Percentiles rank a stretch among this genome's conserved stretches.
These are phyloP conservation scores for Pangasius krempfi DNA, from an alignment of 2,797 vertebrate species.

Conservation along the genomic window DNA sequence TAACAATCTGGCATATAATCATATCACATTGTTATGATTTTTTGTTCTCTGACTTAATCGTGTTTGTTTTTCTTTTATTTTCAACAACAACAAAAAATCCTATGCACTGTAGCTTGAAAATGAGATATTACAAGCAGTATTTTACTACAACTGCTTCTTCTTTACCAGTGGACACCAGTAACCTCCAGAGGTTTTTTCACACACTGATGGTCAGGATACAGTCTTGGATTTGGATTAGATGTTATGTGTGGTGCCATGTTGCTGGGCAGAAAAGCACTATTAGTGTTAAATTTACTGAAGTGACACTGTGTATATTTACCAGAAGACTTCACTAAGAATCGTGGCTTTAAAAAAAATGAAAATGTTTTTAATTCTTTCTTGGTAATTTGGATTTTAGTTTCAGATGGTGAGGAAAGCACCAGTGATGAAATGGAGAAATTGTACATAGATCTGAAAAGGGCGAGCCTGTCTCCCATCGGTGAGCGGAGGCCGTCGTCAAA, in stretches of 20 bases:
- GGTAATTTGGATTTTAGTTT: neutral
- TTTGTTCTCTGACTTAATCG: neutral
- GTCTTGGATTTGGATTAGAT: neutral
- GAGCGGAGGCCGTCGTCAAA: slow-evolving; percentile 90
- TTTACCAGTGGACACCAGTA: neutral
- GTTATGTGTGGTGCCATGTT: neutral
- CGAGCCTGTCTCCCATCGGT: slow-evolving; percentile 93
- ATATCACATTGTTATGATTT: neutral
- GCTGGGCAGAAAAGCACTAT: neutral
- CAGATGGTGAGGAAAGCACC: slow-evolving; percentile 55
- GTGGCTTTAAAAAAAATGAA: neutral
- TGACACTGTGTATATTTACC: neutral
- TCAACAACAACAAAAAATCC: neutral
- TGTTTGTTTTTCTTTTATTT: neutral
- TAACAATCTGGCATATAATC: neutral
- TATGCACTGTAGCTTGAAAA: neutral
- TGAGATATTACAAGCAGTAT: neutral
- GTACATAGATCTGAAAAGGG: slow-evolving; percentile 91
- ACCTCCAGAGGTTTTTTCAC: neutral
- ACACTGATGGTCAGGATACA: neutral
- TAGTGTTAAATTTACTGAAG: neutral
- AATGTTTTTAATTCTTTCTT: neutral
- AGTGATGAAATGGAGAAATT: slow-evolving; percentile 95
- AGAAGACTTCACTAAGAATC: neutral
- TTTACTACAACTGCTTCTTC: neutral